Evolutionary conservation across 2,113 vertebrate species (phyloP).

Genomic region (Mustela nigripes): DNA sequence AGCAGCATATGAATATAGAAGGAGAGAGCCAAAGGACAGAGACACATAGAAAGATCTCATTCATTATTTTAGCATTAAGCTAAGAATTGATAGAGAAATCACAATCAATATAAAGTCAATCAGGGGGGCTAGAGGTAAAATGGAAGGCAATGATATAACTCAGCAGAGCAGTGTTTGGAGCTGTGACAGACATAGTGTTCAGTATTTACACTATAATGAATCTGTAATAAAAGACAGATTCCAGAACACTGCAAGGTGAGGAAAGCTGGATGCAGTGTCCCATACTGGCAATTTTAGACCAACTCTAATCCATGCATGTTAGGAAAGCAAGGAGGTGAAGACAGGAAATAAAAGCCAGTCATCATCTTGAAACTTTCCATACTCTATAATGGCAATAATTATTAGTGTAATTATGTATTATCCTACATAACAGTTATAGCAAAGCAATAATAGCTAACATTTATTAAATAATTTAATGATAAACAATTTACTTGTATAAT

Average conservation of each 20-base stretch:
- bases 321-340: neutral
- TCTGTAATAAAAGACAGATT: neutral
- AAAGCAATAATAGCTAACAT: neutral
- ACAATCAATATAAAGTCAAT: neutral
- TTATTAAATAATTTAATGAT: slow-evolving; percentile 14
- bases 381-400: neutral
- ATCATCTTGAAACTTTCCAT: neutral
- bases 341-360: neutral
- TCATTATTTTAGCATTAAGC: neutral
- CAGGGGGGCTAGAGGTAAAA: no score
- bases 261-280: neutral
- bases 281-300: neutral
- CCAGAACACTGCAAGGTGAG: neutral
- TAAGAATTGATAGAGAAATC: neutral
- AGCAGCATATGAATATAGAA: neutral
- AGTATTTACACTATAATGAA: neutral
- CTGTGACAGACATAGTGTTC: neutral
- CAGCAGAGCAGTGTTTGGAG: neutral
- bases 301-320: neutral
- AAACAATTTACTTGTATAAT: slow-evolving; percentile 17
- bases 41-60: neutral
- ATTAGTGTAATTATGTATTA: neutral
- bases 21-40: neutral
- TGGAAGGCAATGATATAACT: neutral
- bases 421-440: neutral